Evolutionary conservation across 2,888 invertebrate genomes (phyloP).

Genomic region (Caenorhabditis angaria): DNA sequence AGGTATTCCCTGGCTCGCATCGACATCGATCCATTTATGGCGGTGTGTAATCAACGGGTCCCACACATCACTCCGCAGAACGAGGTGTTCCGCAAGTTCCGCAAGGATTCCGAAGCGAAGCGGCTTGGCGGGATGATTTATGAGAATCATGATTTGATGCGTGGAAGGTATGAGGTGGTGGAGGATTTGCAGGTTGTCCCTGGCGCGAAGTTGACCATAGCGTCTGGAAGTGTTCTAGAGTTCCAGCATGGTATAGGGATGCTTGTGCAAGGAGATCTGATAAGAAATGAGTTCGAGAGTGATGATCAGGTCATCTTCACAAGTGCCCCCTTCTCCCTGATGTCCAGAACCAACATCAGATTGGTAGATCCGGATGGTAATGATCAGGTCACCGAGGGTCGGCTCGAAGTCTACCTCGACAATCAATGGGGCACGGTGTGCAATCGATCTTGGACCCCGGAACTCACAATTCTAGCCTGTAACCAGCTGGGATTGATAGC

Average conservation of each 20-base stretch:
- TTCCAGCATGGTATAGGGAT: constrained; percentile 93
- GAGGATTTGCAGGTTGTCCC: constrained; percentile 92
- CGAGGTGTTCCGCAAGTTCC: constrained; percentile 66
- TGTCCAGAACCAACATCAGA: constrained; percentile 57
- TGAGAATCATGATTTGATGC: constrained; percentile 78
- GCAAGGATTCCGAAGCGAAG: constrained; percentile 58
- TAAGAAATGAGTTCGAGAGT: constrained; percentile 59
- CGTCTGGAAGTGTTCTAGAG: constrained; percentile 85
- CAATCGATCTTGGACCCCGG: constrained; percentile 91
- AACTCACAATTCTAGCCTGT: constrained; percentile 90
- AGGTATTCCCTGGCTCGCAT: constrained; percentile 92
- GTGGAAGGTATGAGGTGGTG: constrained; percentile 87
- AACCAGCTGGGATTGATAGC: constrained; percentile 91
- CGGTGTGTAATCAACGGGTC: constrained; percentile 88
- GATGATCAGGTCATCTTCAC: constrained; percentile 65
- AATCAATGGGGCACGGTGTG: constrained; percentile 97
- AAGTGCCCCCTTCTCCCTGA: constrained; percentile 52
- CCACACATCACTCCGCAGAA: constrained; percentile 79
- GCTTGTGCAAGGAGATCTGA: constrained; percentile 79
- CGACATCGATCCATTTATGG: constrained; percentile 86
- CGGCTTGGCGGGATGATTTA: constrained; percentile 83
- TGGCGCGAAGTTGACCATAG: constrained; percentile 87
- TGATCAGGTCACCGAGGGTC: constrained; percentile 79
- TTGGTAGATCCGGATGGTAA: constrained; percentile 69
- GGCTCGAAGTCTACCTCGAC: constrained; percentile 82